phyloP scores from a whole-genome alignment of 2,888 invertebrate species.

The Toxonevra muliebris region DNA sequence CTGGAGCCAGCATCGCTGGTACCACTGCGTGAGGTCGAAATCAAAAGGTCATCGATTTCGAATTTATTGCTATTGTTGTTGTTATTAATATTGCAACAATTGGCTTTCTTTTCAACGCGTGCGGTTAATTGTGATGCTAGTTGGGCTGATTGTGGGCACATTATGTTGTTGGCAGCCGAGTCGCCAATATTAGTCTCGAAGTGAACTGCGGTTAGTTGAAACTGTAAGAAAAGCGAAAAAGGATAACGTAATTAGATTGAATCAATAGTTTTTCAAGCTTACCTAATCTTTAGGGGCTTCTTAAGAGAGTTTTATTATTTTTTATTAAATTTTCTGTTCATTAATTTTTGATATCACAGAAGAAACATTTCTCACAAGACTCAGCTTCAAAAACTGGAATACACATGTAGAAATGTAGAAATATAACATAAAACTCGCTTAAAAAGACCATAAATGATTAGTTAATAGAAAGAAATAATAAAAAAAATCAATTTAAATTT shows the following conservation, averaged over 20 bases:
- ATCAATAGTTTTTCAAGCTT: slow-evolving; percentile 6
- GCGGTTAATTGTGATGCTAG: slow-evolving; percentile 17
- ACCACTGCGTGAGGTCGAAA: slow-evolving; percentile 40
- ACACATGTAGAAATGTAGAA: neutral
- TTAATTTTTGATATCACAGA: neutral
- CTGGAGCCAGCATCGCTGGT: slow-evolving; percentile 40
- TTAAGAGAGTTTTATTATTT: slow-evolving; percentile 27
- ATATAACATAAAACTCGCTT: slow-evolving; percentile 20
- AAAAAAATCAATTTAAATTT: too few species aligned
- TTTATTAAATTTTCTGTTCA: neutral
- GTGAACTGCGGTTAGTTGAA: slow-evolving; percentile 46
- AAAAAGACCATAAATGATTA: slow-evolving; percentile 10
- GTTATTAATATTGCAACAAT: slow-evolving; percentile 20
- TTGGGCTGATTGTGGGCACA: slow-evolving; percentile 26
- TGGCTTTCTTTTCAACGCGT: slow-evolving; percentile 25
- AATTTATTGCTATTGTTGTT: slow-evolving; percentile 31
- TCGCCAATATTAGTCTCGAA: slow-evolving; percentile 57
- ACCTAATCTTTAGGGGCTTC: slow-evolving; percentile 5
- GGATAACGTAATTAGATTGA: neutral
- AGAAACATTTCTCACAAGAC: neutral
- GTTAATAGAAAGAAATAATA: neutral
- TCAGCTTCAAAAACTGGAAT: neutral
- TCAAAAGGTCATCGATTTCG: slow-evolving; percentile 44
- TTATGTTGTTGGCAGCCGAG: slow-evolving; percentile 34
- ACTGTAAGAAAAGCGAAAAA: slow-evolving; percentile 42